phyloP scores from a whole-genome alignment of 2,888 invertebrate genomes.

The Nineta flava region DNA sequence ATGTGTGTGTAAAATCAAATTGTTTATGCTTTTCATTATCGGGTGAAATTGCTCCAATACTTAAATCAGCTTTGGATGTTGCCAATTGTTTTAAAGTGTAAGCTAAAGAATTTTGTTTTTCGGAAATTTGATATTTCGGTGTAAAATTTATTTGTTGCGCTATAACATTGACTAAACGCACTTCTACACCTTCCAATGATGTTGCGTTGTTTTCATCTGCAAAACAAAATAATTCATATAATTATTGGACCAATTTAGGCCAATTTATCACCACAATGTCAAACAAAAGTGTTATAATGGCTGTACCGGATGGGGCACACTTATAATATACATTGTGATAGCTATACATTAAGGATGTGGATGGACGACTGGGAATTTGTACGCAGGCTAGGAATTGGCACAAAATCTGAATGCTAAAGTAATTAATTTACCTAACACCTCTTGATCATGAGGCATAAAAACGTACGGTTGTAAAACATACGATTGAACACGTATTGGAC shows the following conservation, averaged over 20 bases:
- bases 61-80: neutral
- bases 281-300: too few species aligned
- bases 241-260: too few species aligned
- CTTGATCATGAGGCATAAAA: neutral
- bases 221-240: too few species aligned
- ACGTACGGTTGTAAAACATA: neutral
- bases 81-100: neutral
- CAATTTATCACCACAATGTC: too few species aligned
- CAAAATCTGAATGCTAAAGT: too few species aligned
- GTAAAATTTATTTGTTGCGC: neutral
- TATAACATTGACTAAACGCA: neutral
- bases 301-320: too few species aligned
- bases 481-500: conserved; percentile 2
- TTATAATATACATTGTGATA: too few species aligned
- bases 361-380: too few species aligned
- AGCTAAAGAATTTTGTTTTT: neutral
- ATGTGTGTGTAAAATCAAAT: conserved; percentile 1
- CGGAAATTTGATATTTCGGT: neutral
- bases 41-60: neutral
- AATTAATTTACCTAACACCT: neutral
- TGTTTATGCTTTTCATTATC: neutral
- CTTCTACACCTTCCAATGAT: neutral
- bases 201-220: neutral
- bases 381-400: too few species aligned
- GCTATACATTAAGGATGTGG: too few species aligned